Evolutionary conservation across 2,797 vertebrate genomes (phyloP).

Genomic region (Parambassis ranga): DNA sequence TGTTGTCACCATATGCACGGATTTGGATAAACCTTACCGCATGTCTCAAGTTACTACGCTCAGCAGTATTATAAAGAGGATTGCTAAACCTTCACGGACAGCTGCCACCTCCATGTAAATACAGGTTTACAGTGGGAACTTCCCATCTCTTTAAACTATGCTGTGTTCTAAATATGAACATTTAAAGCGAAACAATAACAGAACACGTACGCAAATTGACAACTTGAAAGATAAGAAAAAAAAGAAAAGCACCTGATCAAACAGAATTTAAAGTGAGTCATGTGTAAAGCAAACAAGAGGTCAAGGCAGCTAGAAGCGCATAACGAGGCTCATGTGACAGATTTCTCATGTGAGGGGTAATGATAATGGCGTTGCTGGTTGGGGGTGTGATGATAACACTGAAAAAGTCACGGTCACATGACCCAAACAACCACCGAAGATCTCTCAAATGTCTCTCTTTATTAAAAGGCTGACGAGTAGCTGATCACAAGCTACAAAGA

Average conservation of each 20-base stretch:
- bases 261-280: slow-evolving; percentile 22
- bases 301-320: neutral
- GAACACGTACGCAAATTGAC: neutral
- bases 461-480: slow-evolving; percentile 17
- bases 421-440: slow-evolving; percentile 27
- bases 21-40: slow-evolving; percentile 59
- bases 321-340: slow-evolving; percentile 36
- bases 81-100: slow-evolving; percentile 42
- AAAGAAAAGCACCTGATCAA: slow-evolving; percentile 30
- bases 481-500: neutral
- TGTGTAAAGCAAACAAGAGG: slow-evolving; percentile 39
- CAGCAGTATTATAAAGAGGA: slow-evolving; percentile 67
- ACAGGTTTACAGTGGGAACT: neutral
- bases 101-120: slow-evolving; percentile 49
- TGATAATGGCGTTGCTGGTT: neutral
- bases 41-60: slow-evolving; percentile 59
- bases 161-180: neutral
- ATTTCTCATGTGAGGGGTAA: slow-evolving; percentile 46
- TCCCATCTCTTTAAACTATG: neutral
- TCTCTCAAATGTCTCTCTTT: neutral
- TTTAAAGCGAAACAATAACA: neutral
- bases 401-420: slow-evolving; percentile 1
- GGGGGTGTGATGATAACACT: slow-evolving; percentile 1
- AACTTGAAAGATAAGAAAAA: neutral
- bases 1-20: slow-evolving; percentile 49